Evolutionary conservation across 2,888 invertebrate genomes (phyloP).

Genomic region (Heliconius ethilla): DNA sequence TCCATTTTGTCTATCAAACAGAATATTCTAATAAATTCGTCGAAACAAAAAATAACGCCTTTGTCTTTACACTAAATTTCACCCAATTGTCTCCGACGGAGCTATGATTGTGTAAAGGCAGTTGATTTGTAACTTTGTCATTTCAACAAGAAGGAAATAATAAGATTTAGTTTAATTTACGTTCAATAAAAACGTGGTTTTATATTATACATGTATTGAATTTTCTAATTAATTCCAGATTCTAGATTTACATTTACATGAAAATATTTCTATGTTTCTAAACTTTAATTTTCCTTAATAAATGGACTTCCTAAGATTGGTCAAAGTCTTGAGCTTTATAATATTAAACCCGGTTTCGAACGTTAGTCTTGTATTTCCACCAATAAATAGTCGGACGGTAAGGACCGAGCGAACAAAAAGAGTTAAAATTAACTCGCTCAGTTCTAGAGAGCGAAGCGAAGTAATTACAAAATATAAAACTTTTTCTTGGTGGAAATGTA

Average conservation of each 20-base stretch:
- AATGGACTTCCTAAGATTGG: too few species aligned
- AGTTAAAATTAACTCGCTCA: too few species aligned
- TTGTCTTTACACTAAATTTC: slow-evolving; percentile 22
- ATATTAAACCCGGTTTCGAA: too few species aligned
- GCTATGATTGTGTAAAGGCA: slow-evolving; percentile 18
- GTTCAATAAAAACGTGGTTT: not conserved
- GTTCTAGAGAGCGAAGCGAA: too few species aligned
- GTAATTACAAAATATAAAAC: too few species aligned
- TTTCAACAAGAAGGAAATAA: not conserved
- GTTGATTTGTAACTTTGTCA: slow-evolving; percentile 4
- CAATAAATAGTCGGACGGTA: too few species aligned
- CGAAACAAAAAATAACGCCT: slow-evolving; percentile 13
- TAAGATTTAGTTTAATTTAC: not conserved
- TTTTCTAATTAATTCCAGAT: not conserved
- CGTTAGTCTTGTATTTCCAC: too few species aligned
- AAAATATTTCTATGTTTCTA: too few species aligned
- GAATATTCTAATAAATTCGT: not conserved
- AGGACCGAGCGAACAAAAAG: too few species aligned
- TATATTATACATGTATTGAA: not conserved
- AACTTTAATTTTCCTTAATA: too few species aligned
- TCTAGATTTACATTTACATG: not conserved
- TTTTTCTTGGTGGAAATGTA: too few species aligned
- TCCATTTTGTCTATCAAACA: not conserved
- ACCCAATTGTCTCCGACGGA: not conserved
- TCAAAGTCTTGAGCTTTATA: too few species aligned